phyloP scores from a whole-genome alignment of 2,888 invertebrate genomes.

The Agrotis ipsilon region DNA sequence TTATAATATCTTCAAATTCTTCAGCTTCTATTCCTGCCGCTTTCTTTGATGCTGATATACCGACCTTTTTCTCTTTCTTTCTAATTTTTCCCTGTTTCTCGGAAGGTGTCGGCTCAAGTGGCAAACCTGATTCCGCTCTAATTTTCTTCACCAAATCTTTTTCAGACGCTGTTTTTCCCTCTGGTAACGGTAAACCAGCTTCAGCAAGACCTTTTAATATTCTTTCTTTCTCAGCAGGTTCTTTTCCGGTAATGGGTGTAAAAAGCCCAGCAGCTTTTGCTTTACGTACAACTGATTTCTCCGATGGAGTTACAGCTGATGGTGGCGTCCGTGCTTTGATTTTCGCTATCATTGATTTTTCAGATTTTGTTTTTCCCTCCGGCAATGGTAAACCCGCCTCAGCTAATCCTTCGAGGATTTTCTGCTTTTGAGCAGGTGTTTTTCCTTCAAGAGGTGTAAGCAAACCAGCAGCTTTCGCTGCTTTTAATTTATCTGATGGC shows the following conservation, averaged over 20 bases:
- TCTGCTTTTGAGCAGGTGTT: constrained; percentile 31
- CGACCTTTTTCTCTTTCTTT: constrained; percentile 66
- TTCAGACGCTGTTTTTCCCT: constrained; percentile 74
- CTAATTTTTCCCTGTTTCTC: constrained; percentile 70
- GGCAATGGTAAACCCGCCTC: constrained; percentile 36
- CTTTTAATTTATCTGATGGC: constrained; percentile 23
- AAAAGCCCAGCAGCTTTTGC: constrained; percentile 74
- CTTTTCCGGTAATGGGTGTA: constrained; percentile 74
- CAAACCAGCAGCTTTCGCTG: constrained; percentile 32
- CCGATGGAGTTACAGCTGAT: constrained; percentile 54
- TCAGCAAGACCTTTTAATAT: constrained; percentile 72
- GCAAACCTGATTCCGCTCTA: constrained; percentile 62
- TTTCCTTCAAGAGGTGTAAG: constrained; percentile 40
- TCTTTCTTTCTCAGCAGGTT: constrained; percentile 71
- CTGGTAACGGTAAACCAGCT: constrained; percentile 75
- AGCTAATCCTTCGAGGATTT: constrained; percentile 22
- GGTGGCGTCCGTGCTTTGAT: constrained; percentile 38
- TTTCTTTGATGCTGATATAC: constrained; percentile 61
- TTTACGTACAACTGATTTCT: constrained; percentile 68
- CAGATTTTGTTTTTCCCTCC: constrained; percentile 57
- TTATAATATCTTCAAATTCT: constrained; percentile 76
- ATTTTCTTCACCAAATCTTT: constrained; percentile 72
- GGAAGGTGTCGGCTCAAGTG: constrained; percentile 68
- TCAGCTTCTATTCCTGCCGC: constrained; percentile 66
- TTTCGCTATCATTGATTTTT: constrained; percentile 49